phyloP scores from a whole-genome alignment of 2,888 invertebrate genomes.

The Drosophila monieri region DNA sequence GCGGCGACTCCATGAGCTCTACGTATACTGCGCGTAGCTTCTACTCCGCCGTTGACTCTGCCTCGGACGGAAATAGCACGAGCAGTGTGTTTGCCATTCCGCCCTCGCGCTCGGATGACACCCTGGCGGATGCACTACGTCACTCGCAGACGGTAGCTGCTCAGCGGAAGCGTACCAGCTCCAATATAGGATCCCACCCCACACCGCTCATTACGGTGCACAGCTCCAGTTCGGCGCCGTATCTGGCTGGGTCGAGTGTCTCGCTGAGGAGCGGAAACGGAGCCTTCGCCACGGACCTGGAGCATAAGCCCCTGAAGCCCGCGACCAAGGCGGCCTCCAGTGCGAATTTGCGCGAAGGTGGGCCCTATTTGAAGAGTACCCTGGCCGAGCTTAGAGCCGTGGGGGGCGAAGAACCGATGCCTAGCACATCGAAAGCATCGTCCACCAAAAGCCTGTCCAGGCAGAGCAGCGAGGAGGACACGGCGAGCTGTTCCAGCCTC shows the following conservation, averaged over 20 bases:
- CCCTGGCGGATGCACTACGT: conserved; percentile 85
- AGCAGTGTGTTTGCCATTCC: conserved; percentile 85
- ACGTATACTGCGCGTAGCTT: conserved; percentile 85
- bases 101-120: conserved; percentile 92
- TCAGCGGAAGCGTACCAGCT: conserved; percentile 86
- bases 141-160: conserved; percentile 86
- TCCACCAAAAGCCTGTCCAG: conserved; percentile 73
- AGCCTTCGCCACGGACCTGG: conserved; percentile 62
- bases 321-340: conserved; percentile 69
- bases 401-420: conserved; percentile 64
- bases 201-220: conserved; percentile 74
- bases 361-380: conserved; percentile 85
- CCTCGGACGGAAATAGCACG: conserved; percentile 57
- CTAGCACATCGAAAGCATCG: conserved; percentile 69
- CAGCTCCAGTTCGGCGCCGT: conserved; percentile 86
- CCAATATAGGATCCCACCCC: conserved; percentile 80
- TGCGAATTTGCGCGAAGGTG: conserved; percentile 82
- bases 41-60: conserved; percentile 81
- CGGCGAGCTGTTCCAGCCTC: conserved; percentile 73
- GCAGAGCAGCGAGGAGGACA: conserved; percentile 80
- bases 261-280: conserved; percentile 63
- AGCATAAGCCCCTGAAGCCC: conserved; percentile 66
- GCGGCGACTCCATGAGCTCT: conserved; percentile 85
- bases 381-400: conserved; percentile 85
- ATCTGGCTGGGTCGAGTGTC: conserved; percentile 84